Percentiles rank a stretch among this genome's conserved stretches.
Conservation (phyloP, 2,797 vertebrate species). For the Oreochromis grahami region DNA sequence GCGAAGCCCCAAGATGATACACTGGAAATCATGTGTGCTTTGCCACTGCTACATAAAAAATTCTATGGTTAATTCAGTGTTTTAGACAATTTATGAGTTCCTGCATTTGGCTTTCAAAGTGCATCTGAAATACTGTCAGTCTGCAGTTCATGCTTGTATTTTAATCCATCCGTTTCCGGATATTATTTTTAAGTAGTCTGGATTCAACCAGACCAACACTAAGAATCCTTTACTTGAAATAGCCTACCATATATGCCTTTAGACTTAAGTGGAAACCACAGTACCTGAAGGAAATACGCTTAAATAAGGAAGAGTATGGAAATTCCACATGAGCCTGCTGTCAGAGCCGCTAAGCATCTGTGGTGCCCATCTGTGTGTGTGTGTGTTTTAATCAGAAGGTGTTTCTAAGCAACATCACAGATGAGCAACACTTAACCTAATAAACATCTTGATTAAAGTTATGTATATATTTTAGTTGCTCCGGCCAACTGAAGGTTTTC, state of each 20-base stretch:
- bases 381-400: neutral
- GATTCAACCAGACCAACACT: neutral
- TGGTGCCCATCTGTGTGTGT: constrained; percentile 13
- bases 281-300: neutral
- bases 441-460: neutral
- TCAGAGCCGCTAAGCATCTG: constrained; percentile 20
- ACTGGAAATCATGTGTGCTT: neutral
- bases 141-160: neutral
- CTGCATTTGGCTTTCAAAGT: neutral
- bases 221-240: neutral
- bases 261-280: neutral
- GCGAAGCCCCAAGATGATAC: neutral
- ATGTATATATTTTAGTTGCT: neutral
- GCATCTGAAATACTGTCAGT: neutral
- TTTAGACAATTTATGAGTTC: neutral
- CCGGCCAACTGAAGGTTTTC: neutral
- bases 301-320: neutral
- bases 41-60: neutral
- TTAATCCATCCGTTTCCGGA: neutral
- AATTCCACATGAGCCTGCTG: neutral
- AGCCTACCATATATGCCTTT: neutral
- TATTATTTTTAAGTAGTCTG: neutral
- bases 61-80: neutral
- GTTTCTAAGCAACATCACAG: constrained; percentile 3
- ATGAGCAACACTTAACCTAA: neutral